Base-by-base conservation (phyloP, 1,140 invertebrate species). In the Atopsyche davidsoni region DNA sequence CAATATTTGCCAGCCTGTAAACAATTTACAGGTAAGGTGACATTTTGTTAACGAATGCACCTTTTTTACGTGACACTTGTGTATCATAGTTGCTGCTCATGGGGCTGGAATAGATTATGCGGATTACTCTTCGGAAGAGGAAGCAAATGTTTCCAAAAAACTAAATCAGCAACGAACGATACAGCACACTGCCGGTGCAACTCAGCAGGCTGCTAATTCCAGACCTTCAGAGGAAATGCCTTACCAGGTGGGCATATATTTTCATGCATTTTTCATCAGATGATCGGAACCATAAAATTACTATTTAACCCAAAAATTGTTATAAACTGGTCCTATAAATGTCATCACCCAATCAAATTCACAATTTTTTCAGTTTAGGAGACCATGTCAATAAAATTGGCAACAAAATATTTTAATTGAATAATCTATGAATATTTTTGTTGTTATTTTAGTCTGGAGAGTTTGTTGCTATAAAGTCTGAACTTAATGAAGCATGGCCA, bases 401-500 rank as follows among this genome's bases (percentile, higher is more conserved):
- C n/a, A n/a, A n/a, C n/a, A n/a, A n/a, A n/a, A n/a, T n/a, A n/a
- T n/a, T n/a, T n/a, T n/a, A n/a, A n/a, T n/a, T n/a, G n/a, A n/a
- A n/a, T n/a, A n/a, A n/a, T n/a, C n/a, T n/a, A n/a, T n/a, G n/a
- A n/a, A n/a, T n/a, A n/a, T n/a, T n/a, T n/a, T n/a, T n/a, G n/a
- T n/a, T n/a, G n/a, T n/a, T n/a, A 67, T 75, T 71, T 44, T 65
- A 91, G 86, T 80, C 84, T 41, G 86, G 87, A 35, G 87, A 90
- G 63, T 92, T 92, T 74, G 81, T 92, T 36, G 83, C 87, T 25
- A 78, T 89, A 51, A 87, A 86, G 70, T 68, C 77, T 25, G 87
- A 92, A 70, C 66, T 88, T 32, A 72, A 73, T 44, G 76, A 86
- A 66, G 80, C 87, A 60, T 85, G 81, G 79, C 87, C 87, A 3